Base-by-base conservation (phyloP, 2,888 invertebrate genomes). In the Thyatira batis region DNA sequence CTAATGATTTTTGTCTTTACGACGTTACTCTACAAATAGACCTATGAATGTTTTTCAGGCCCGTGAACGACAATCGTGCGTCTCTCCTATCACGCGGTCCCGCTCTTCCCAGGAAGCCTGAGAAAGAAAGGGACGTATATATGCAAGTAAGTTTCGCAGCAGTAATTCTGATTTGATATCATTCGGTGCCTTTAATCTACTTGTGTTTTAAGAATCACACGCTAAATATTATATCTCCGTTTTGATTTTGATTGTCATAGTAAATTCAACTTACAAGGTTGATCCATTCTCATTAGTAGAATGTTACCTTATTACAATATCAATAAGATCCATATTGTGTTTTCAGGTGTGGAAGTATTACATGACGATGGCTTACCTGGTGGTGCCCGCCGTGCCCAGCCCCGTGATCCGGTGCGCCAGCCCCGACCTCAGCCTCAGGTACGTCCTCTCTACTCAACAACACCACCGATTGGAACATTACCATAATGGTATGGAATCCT, bases 21-120 rank as follows among this genome's bases (percentile, higher is more conserved):
- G 28, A 11, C 1, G 11, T 23, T 13, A 13, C 33, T 33, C 3
- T 10, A 30, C 8, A 33, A 13, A 13, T n/a, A n/a, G n/a, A n/a
- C 11, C 13, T 59, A 30, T 17, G 49, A 57, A 13, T 55, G 50
- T 62, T 28, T 84, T 91, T 61, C 85, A 98, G 98, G 17, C 98
- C 98, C 11, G 97, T 98, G 23, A 98, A 96, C 83, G 99, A 99
- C 83, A 98, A 98, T 78, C 94, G 99, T 65, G 98, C 99, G 0
- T 99, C 99, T 0, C 93, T 99, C 21, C 89, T 99, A 58, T 92
- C 91, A 0, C 94, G 99, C 54, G 95, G 97, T 65, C 96, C 97
- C 5, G 96, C 97, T 0, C 94, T 97, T 4, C 95, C 97, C 0
- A 95, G 97, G 74, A 98, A 98, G 80, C 96, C 97, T 8, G 95